A percentile compares a stretch with the other conserved stretches of the same genome.
Evolutionary conservation across 2,888 invertebrate genomes (phyloP).

Genomic region (Nomada fabriciana): DNA sequence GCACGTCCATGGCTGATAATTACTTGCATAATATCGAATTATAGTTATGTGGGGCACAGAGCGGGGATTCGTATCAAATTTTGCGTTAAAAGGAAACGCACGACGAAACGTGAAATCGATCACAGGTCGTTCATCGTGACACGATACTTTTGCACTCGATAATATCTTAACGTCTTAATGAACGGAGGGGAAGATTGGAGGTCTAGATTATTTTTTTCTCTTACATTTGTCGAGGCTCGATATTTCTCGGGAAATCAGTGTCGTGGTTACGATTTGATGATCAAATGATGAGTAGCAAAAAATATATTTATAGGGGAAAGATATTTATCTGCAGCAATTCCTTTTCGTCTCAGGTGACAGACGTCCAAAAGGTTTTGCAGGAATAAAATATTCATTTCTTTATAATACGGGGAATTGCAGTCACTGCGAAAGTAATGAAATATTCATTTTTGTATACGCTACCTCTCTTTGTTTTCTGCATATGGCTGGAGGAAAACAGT

Average conservation of each 20-base stretch:
- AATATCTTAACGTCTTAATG: neutral
- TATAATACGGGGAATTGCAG: neutral
- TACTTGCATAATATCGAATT: conserved; percentile 46
- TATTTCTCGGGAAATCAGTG: too few species aligned
- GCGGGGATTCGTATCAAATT: conserved; percentile 18
- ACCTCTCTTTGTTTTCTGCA: too few species aligned
- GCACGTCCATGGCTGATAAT: conserved; percentile 37
- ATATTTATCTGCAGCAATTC: neutral
- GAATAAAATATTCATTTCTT: neutral
- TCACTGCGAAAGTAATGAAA: conserved; percentile 4
- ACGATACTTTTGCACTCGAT: neutral
- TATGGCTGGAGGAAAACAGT: too few species aligned
- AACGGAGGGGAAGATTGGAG: neutral
- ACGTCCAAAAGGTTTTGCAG: neutral
- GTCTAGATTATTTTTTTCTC: neutral
- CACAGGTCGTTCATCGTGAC: neutral
- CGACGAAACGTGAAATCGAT: neutral
- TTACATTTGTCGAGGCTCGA: neutral
- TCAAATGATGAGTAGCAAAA: neutral
- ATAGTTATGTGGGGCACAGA: conserved; percentile 27
- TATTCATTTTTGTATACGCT: neutral
- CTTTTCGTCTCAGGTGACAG: neutral
- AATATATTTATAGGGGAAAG: neutral
- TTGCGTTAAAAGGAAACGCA: neutral
- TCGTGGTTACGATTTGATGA: neutral